Evolutionary conservation across 2,888 invertebrate genomes (phyloP), one percentile per base, ranked within the genome.

Genomic region (Cylloceria caligata): DNA sequence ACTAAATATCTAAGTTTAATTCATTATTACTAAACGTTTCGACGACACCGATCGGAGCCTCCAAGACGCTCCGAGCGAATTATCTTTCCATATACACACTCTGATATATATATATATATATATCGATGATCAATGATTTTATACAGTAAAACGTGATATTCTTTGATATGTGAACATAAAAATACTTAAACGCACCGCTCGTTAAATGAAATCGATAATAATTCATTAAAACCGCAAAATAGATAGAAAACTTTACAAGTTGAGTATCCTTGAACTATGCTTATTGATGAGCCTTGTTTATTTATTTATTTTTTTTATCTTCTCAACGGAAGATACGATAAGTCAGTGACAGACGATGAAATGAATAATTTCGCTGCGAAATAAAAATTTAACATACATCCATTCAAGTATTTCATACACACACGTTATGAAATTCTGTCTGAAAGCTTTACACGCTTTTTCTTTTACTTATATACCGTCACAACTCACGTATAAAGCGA

Each of bases 101-200:
- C 11, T 62, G 52, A 42, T 64, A 62, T 62, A 65, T 30, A n/a
- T n/a, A n/a, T n/a, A n/a, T n/a, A n/a, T n/a, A n/a, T n/a, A 55
- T 69, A 80, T 49, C 80, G 71, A 67, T 72, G 76, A 42, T 65
- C 21, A 42, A 52, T 67, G 45, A 65, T 81, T 49, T 69, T 69
- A 52, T 64, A 64, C 68, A 62, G 47, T 34, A 74, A 80, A 68
- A 62, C 67, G 36, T 57, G 49, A 67, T 30, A 39, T 30, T 74
- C 65, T 36, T 80, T 80, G 73, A 80, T 80, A 73, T 74, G 79
- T 74, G 34, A 80, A 52, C 57, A 24, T 71, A 34, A 60, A 65
- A 80, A 80, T 80, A 74, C 75, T 67, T 68, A 16, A 76, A 69
- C 68, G 34, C 60, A 30, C 24, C 47, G 75, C 60, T 60, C 60